Conservation (phyloP, 2,888 invertebrate species). For the Drosophila mercatorum region DNA sequence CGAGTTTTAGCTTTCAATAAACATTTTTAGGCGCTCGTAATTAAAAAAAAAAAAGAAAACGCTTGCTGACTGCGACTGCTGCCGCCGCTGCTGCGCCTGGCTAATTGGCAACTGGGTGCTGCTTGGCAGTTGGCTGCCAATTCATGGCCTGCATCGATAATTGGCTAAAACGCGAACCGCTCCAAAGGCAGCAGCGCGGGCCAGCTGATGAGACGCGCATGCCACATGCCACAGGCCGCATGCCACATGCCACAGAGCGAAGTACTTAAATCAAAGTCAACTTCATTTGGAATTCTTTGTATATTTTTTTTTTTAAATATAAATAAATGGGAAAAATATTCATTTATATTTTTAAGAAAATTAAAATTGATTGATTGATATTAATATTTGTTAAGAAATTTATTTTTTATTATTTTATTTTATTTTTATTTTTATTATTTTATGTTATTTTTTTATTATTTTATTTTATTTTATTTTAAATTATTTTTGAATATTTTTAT, state of each 20-base stretch:
- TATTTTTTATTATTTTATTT: no score
- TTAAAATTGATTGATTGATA: no score
- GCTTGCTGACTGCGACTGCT: no score
- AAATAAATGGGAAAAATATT: background rate
- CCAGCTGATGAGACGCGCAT: slow-evolving; percentile 24
- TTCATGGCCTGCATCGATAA: slow-evolving; percentile 57
- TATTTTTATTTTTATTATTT: background rate
- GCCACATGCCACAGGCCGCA: slow-evolving; percentile 9
- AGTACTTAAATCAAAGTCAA: slow-evolving; percentile 6
- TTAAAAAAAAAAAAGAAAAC: slow-evolving; percentile 47
- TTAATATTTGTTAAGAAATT: no score
- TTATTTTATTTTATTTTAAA: no score
- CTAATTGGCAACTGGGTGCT: slow-evolving; percentile 73
- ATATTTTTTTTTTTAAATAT: background rate
- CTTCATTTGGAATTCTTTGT: background rate
- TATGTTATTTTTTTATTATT: no score
- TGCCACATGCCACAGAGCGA: slow-evolving; percentile 3
- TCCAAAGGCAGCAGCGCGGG: slow-evolving; percentile 3
- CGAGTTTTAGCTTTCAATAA: slow-evolving; percentile 1
- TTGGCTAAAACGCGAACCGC: slow-evolving; percentile 39
- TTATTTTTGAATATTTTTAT: no score
- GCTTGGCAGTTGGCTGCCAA: slow-evolving; percentile 43
- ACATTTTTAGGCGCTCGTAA: slow-evolving; percentile 40
- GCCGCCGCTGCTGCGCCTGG: slow-evolving; percentile 35
- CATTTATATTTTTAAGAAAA: no score